Percentiles rank a stretch among this genome's conserved stretches.
These are phyloP conservation scores for Hanleya hanleyi DNA, from an alignment of 2,888 invertebrate genomes.

Conservation along the genomic window DNA sequence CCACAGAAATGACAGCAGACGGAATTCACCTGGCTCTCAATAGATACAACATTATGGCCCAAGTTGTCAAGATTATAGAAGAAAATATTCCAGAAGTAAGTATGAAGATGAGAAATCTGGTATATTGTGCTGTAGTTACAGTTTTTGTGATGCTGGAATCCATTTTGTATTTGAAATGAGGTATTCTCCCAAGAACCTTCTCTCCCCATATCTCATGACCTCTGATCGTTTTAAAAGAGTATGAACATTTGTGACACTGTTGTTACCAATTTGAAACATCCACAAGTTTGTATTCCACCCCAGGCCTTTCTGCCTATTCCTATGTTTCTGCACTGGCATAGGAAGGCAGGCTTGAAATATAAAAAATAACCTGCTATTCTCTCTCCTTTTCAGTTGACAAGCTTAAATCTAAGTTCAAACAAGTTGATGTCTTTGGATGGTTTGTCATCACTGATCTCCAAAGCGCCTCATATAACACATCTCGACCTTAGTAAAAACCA, in stretches of 20 bases:
- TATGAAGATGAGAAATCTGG: too few relatives aligned
- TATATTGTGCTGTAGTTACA: too few relatives aligned
- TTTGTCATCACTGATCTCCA: slow-evolving; percentile 79
- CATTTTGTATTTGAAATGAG: too few relatives aligned
- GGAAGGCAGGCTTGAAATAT: too few relatives aligned
- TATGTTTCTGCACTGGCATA: too few relatives aligned
- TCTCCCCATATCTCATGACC: background rate
- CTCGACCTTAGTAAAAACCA: slow-evolving; percentile 87
- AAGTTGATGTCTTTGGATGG: slow-evolving; percentile 82
- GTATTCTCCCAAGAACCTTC: too few relatives aligned
- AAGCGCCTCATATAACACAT: slow-evolving; percentile 83
- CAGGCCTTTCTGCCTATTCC: too few relatives aligned
- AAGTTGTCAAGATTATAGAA: slow-evolving; percentile 85
- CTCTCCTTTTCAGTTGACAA: slow-evolving; percentile 75
- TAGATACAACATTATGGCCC: slow-evolving; percentile 74
- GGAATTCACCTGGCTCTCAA: slow-evolving; percentile 82
- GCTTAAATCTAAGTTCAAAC: slow-evolving; percentile 87
- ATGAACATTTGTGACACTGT: too few relatives aligned
- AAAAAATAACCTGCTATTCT: too few relatives aligned
- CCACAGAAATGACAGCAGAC: slow-evolving; percentile 77
- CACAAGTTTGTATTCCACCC: too few relatives aligned
- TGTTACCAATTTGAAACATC: too few relatives aligned
- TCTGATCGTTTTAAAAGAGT: background rate
- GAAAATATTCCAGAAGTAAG: slow-evolving; percentile 85
- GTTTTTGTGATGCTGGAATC: too few relatives aligned